Base-by-base conservation (phyloP, 2,797 vertebrate species). In the Ctenopoma kingsleyae region DNA sequence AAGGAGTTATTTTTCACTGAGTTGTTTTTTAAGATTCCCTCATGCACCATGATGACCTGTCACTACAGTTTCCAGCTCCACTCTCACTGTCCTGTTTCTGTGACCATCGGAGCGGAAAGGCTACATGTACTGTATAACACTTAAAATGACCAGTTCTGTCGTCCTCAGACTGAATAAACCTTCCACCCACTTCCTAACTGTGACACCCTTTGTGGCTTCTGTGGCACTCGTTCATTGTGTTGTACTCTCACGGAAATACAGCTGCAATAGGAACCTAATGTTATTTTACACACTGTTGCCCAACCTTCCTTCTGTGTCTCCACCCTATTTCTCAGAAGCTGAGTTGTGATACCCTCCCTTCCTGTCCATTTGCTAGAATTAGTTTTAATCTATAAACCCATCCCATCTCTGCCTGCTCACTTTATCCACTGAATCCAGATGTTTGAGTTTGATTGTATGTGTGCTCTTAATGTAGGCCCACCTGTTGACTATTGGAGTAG, bases 321-420 rank as follows among this genome's bases (percentile, higher is more conserved):
- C 87, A 81, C 87, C 89, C 82, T 68, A 15, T 22, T 90, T 87
- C 84, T 82, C 70, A 87, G 80, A 85, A 86, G 66, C 46, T 23
- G 38, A 22, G 22, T 66, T 73, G 74, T 58, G 19, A 68, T 51
- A 67, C 49, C 71, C 71, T 78, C 71, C 70, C 80, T 84, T 72
- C 69, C 50, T 54, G 48, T 76, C 40, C 35, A 2, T 46, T 50
- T 30, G 17, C 13, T 50, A 13, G 13, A 32, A 43, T 71, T 53
- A 58, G 35, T 71, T 70, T 55, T 11, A 38, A 56, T 56, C 41
- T 71, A n/a, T 56, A 41, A 64, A 64, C 20, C 23, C n/a, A 13
- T 27, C 35, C 12, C 15, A 46, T n/a, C 30, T 55, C 44, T 35
- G 9, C 10, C 19, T 27, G 20, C 38, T 59, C 20, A 11, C 2